Evolutionary conservation across 2,888 invertebrate genomes (phyloP), one percentile per base, ranked within the genome.

Genomic region (Drosophila cyrtoloma): DNA sequence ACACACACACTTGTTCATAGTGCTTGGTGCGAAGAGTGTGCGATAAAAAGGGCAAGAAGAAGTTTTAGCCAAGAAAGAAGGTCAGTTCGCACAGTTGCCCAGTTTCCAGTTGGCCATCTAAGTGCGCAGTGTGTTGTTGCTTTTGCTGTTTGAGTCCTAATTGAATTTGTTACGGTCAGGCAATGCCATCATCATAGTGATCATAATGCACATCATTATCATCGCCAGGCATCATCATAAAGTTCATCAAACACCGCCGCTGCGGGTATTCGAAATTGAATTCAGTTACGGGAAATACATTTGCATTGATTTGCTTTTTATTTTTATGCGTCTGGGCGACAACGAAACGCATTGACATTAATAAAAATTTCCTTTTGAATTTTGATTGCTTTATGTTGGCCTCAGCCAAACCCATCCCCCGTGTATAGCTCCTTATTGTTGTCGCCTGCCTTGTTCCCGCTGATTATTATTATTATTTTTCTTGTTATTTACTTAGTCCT

Each of bases 331-430:
- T 88, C 86, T 82, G 78, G 84, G 64, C 84, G 74, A 73, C 69
- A 75, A 67, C 66, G 74, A 70, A 82, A 81, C 81, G 85, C 83
- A 90, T 88, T 86, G 82, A 75, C 91, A 91, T 91, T 90, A 88
- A 91, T 88, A 88, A 88, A 91, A 88, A 90, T 91, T 91, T 90
- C 89, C 86, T 84, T 90, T 90, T 91, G 88, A 91, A 91, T 88
- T 88, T 88, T 90, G 88, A 91, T 88, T 88, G 88, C 86, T 89
- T 91, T 85, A 89, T 85, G 79, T 58, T 64, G 37, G 26, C 44
- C 57, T 9, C 56, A 1, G 47, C 39, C 22, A 30, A 1, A 1
- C 32, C 28, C 22, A 39, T 33, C 58, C 26, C 5, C 35, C 26
- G n/a, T 55, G 52, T 32, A 56, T 53, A 56, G 67, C 80, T 66